Evolutionary conservation across 2,888 invertebrate species (phyloP), one percentile per base, ranked within the genome.

Genomic region (Drosophila parthenogenetica): DNA sequence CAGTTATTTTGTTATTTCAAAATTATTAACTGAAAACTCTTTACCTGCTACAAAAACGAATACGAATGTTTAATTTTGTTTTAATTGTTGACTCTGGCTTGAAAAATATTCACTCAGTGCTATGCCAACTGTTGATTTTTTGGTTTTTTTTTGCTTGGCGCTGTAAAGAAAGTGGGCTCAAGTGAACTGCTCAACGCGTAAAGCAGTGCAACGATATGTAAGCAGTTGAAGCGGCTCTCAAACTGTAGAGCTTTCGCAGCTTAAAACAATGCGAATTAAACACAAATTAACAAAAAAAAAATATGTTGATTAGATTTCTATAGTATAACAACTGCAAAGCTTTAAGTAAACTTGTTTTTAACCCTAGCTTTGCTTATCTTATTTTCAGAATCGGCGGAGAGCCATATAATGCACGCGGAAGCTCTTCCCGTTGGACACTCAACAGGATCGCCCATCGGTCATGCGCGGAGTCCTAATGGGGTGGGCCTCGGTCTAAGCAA

Each of bases 401-500:
- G 81, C 63, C 91, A 90, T 19, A 81, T 89, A 49, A 87, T 91
- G 83, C 90, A 91, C 13, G 79, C 81, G 32, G 90, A 89, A 46
- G 76, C 76, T 1, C 25, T 87, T 39, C 59, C 82, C 16, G 67
- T 79, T 5, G 87, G 81, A 3, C 89, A 89, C 65, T 75, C 87
- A n/a, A 81, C 79, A 16, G 73, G 76, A n/a, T 81, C 83, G 11
- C 91, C 91, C 3, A 81, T 88, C n/a, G 84, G 81, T 5, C 90
- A 90, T 57, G 89, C 87, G 2, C 66, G 90, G 7, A 90, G 90
- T 69, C 90, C 87, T 32, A 82, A 78, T 54, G 86, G 82, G 13
- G 82, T 90, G 1, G 81, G 74, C 2, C 74, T 90, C 4, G 90
- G 89, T 14, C 50, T 90, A 46, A 90, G 90, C 55, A 90, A 90